Percentiles rank a stretch among this genome's conserved stretches.
These are phyloP conservation scores for Amblyornis subalaris DNA, from an alignment of 2,113 vertebrate species.

Conservation along the genomic window DNA sequence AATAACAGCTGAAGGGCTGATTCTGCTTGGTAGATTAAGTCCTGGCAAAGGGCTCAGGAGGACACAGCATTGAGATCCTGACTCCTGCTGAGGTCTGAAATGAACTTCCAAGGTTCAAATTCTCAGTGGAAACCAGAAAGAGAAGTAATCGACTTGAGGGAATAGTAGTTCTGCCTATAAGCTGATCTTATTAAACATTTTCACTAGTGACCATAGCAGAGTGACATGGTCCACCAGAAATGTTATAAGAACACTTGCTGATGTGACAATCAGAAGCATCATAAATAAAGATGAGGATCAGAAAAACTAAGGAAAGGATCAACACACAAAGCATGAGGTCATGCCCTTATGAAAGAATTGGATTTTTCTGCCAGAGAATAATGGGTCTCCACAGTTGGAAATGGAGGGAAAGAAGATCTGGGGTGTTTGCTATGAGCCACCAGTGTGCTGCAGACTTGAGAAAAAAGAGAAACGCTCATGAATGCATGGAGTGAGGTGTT, in stretches of 20 bases:
- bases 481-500: neutral
- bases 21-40: neutral
- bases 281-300: slow-evolving; percentile 3
- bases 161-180: neutral
- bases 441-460: neutral
- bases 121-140: neutral
- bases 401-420: neutral
- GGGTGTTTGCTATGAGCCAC: neutral
- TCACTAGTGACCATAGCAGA: neutral
- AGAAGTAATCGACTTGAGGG: neutral
- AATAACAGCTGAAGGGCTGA: neutral
- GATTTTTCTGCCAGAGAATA: neutral
- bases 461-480: neutral
- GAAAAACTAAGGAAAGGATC: neutral
- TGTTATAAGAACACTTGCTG: neutral
- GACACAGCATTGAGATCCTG: neutral
- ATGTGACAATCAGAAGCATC: neutral
- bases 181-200: neutral
- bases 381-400: neutral
- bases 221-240: neutral
- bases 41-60: neutral
- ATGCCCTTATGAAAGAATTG: neutral
- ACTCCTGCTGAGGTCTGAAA: neutral
- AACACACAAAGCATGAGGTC: neutral
- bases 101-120: neutral